phyloP scores from a whole-genome alignment of 2,797 vertebrate genomes.

The Pseudocheirus occidentalis region DNA sequence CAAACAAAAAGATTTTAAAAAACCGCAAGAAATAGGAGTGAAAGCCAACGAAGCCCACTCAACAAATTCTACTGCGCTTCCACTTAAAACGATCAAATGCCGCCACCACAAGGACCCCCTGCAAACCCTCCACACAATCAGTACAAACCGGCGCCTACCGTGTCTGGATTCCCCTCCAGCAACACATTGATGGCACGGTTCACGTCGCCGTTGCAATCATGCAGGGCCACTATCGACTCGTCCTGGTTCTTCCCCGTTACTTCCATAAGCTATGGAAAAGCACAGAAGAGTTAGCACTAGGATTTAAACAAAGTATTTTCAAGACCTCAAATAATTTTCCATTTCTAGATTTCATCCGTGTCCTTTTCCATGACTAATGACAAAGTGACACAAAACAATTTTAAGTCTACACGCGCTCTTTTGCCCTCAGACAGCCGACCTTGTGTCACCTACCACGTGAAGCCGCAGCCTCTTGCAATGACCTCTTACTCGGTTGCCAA shows the following conservation, averaged over 20 bases:
- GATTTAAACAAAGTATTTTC: constrained; percentile 56
- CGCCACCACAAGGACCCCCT: not conserved
- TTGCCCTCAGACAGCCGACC: not conserved
- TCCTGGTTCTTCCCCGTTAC: constrained; percentile 98
- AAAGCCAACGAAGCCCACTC: not conserved
- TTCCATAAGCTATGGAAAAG: constrained; percentile 92
- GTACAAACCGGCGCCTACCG: no score
- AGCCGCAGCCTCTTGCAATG: no score
- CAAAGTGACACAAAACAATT: not conserved
- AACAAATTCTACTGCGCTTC: not conserved
- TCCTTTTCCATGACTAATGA: no score
- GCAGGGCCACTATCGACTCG: constrained; percentile 96
- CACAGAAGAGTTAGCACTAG: constrained; percentile 29
- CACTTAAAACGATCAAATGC: not conserved
- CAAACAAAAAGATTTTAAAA: no score
- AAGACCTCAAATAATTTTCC: constrained; percentile 37
- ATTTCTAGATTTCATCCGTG: constrained; percentile 39
- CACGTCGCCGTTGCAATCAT: constrained; percentile 98
- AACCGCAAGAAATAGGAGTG: not conserved
- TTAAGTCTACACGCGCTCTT: not conserved
- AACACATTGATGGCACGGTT: constrained; percentile 97
- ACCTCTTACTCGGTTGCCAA: no score
- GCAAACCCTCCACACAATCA: not conserved
- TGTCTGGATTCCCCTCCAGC: constrained; percentile 96
- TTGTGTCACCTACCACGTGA: not conserved